Evolutionary conservation across 2,888 invertebrate species (phyloP), one percentile per base, ranked within the genome.

Genomic region (Eilema sororculum): DNA sequence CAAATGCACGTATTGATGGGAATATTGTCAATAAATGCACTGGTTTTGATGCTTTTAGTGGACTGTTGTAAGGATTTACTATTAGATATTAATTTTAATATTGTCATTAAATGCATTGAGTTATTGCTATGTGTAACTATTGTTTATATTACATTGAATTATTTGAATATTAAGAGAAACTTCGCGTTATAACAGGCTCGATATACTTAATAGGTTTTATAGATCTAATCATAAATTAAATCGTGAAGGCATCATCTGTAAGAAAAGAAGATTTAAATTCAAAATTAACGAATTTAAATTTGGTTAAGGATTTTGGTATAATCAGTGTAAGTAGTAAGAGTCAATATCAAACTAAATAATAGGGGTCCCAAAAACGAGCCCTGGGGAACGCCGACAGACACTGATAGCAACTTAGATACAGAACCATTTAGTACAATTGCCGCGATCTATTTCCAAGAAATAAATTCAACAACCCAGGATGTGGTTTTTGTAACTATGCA

Each of bases 61-160:
- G 33, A 33, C 56, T 65, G 25, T 22, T 6, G 57, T 61, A 12
- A 12, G n/a, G 56, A 20, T 56, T 24, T 30, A 28, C 46, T 46
- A 46, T 60, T 60, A 46, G 20, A 20, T 69, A 75, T 77, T 76
- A 8, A 65, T 71, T 4, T 25, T 58, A 5, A 58, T 13, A 25
- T 58, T 58, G 69, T 71, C 77, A n/a, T 73, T 70, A 67, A 69
- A 73, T 73, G 71, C 56, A 69, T 68, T 71, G 25, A 22, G 71
- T 75, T 69, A 81, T 68, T 68, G 71, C 77, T 73, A 5, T 41
- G 16, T 5, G 16, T 41, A 16, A 16, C n/a, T n/a, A n/a, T n/a
- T n/a, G n/a, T n/a, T n/a, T n/a, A n/a, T n/a, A n/a, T n/a, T n/a
- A 28, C 28, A 28, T 28, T 5, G 5, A 28, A 5, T 28, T 28